Evolutionary conservation across 2,888 invertebrate genomes (phyloP).

Genomic region (Ischnus inquisitorius): DNA sequence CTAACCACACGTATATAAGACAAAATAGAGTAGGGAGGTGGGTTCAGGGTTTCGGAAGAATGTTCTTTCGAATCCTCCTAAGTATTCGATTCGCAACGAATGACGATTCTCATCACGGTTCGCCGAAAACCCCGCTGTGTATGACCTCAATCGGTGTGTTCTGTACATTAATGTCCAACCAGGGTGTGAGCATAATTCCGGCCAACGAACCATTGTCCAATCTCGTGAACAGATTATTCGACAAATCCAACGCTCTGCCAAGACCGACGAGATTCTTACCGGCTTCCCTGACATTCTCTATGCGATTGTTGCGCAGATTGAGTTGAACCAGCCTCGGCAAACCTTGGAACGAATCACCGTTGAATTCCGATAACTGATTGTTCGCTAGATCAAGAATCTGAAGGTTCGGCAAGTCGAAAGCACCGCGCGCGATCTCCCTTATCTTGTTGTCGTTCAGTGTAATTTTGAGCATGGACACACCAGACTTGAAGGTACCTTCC

Average conservation of each 20-base stretch:
- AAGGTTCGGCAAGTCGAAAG: conserved; percentile 45
- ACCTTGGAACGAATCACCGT: conserved; percentile 54
- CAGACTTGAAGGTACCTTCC: conserved; percentile 81
- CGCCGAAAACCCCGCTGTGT: conserved; percentile 55
- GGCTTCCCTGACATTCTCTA: conserved; percentile 35
- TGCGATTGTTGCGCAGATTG: conserved; percentile 66
- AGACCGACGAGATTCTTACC: conserved; percentile 42
- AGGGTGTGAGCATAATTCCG: conserved; percentile 69
- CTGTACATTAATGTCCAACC: conserved; percentile 15
- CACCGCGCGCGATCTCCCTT: conserved; percentile 32
- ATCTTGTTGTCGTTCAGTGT: conserved; percentile 53
- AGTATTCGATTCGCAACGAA: conserved; percentile 85
- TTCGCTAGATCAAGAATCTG: conserved; percentile 85
- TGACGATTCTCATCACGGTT: conserved; percentile 71
- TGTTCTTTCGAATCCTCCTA: too few species aligned
- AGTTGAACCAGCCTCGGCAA: conserved; percentile 34
- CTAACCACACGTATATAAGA: too few species aligned
- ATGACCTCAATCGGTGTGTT: conserved; percentile 53
- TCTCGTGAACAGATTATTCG: conserved; percentile 83
- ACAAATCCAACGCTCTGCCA: conserved; percentile 32
- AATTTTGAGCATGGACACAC: conserved; percentile 56
- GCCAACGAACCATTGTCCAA: conserved; percentile 79
- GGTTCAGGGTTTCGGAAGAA: too few species aligned
- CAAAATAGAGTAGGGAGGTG: too few species aligned
- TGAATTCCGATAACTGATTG: conserved; percentile 43